Conservation (phyloP, 2,888 invertebrate genomes). For the Adineta ricciae region DNA sequence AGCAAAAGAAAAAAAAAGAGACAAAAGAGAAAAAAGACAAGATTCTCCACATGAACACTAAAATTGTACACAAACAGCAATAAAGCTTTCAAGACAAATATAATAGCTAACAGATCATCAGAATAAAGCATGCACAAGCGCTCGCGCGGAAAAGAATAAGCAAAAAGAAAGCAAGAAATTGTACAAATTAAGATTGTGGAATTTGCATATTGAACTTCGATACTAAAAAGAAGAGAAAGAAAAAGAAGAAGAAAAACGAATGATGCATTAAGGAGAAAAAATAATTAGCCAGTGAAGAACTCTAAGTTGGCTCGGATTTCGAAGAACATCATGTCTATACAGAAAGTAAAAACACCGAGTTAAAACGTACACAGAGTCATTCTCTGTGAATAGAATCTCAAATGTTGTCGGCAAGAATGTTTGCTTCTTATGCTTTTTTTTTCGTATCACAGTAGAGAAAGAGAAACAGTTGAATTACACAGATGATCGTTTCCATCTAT, state of each 20-base stretch:
- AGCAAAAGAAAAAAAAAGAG: neutral
- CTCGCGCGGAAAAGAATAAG: neutral
- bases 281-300: neutral
- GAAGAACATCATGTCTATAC: neutral
- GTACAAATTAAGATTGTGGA: neutral
- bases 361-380: neutral
- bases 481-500: neutral
- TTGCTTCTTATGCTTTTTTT: neutral
- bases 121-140: neutral
- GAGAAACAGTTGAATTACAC: neutral
- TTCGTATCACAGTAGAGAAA: constrained; percentile 1
- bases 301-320: neutral
- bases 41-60: neutral
- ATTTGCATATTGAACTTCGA: neutral
- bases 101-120: neutral
- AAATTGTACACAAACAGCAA: neutral
- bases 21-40: neutral
- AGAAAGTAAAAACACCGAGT: neutral
- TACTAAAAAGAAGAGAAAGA: neutral
- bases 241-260: neutral
- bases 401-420: neutral
- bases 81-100: neutral
- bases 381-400: neutral
- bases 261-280: neutral
- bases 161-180: neutral